Conservation (phyloP, 2,797 vertebrate species). For the Loriculus beryllinus region DNA sequence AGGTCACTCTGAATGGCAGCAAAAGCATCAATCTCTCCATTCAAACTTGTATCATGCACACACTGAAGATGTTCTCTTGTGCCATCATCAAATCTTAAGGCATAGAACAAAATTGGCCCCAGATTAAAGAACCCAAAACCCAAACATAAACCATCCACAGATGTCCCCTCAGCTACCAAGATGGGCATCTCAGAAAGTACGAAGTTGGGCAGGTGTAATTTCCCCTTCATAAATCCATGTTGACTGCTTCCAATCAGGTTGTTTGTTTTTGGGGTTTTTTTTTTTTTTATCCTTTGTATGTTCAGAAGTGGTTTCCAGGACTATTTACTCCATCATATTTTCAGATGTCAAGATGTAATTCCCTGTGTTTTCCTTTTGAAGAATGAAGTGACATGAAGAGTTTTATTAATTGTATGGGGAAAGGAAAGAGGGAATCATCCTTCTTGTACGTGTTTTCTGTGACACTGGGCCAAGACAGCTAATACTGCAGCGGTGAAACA, state of each 20-base stretch:
- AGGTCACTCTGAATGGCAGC: not conserved
- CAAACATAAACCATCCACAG: not conserved
- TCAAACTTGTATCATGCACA: not conserved
- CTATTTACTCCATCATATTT: not conserved
- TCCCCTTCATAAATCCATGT: not conserved
- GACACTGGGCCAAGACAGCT: not conserved
- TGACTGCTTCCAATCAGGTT: not conserved
- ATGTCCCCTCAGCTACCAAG: not conserved
- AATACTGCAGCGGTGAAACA: not conserved
- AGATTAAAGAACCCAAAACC: not conserved
- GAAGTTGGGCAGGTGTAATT: not conserved
- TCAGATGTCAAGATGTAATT: not conserved
- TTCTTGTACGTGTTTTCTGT: not conserved
- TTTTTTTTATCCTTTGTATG: not conserved
- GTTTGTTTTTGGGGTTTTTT: no score
- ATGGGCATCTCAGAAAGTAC: not conserved
- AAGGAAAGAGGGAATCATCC: not conserved
- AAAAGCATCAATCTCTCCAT: not conserved
- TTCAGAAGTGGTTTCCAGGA: not conserved
- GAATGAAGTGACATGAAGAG: not conserved
- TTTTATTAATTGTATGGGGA: not conserved
- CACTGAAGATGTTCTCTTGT: not conserved
- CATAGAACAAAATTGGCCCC: not conserved
- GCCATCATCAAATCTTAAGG: not conserved
- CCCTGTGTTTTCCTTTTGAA: not conserved